phyloP scores from a whole-genome alignment of 2,888 invertebrate genomes.

The Andrena haemorrhoa region DNA sequence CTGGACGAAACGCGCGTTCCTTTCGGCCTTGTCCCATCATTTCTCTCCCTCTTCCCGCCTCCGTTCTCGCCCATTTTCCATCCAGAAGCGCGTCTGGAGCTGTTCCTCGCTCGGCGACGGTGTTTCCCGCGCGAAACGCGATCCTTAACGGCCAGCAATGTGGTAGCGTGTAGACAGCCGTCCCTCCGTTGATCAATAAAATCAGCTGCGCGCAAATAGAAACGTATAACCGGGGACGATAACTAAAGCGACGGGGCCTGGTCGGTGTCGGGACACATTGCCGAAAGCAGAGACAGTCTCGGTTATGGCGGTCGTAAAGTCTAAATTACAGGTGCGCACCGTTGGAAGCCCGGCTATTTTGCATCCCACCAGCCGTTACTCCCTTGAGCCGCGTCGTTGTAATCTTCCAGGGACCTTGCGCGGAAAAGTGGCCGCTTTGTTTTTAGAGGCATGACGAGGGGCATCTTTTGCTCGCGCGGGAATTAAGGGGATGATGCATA shows the following conservation, averaged over 20 bases:
- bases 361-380: slow-evolving; percentile 52
- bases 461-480: slow-evolving; percentile 8
- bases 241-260: slow-evolving; percentile 42
- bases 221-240: slow-evolving; percentile 55
- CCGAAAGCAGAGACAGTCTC: slow-evolving; percentile 62
- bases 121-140: slow-evolving; percentile 31
- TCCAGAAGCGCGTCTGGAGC: neutral
- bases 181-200: slow-evolving; percentile 55
- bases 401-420: slow-evolving; percentile 42
- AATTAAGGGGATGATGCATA: slow-evolving; percentile 39
- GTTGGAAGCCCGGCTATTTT: slow-evolving; percentile 47
- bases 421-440: slow-evolving; percentile 39
- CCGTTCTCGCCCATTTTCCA: neutral
- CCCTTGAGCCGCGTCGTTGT: slow-evolving; percentile 34
- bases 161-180: slow-evolving; percentile 10
- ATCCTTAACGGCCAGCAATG: slow-evolving; percentile 29
- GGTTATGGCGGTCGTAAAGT: slow-evolving; percentile 69
- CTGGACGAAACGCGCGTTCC: slow-evolving; percentile 6
- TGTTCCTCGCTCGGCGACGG: neutral
- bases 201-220: slow-evolving; percentile 65
- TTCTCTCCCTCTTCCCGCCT: neutral
- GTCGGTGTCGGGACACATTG: slow-evolving; percentile 48
- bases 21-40: neutral
- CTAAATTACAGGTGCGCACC: slow-evolving; percentile 67
- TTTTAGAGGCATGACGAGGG: neutral